Percentiles rank a stretch among this genome's conserved stretches.
Evolutionary conservation across 2,888 invertebrate species (phyloP).

Genomic region (Nomada hirtipes): DNA sequence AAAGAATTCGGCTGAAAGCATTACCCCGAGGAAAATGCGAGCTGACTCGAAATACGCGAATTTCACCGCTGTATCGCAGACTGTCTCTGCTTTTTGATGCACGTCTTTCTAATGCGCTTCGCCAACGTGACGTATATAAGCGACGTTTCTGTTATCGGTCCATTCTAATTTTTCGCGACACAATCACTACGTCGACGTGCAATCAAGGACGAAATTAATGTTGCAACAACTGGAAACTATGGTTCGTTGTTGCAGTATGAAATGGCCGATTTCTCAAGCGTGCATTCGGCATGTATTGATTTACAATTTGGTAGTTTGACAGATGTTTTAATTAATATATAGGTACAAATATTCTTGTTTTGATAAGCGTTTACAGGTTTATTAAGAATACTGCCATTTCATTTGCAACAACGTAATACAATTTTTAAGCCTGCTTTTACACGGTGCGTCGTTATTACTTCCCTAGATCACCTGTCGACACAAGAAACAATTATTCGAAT

Average conservation of each 20-base stretch:
- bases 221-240: conserved; percentile 22
- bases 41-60: conserved; percentile 40
- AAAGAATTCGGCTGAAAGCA: conserved; percentile 46
- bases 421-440: conserved; percentile 14
- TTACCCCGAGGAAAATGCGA: conserved; percentile 50
- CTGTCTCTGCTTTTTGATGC: conserved; percentile 21
- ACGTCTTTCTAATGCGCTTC: conserved; percentile 18
- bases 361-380: too few species aligned
- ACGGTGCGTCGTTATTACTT: conserved; percentile 12
- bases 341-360: too few species aligned
- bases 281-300: too few species aligned
- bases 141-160: conserved; percentile 9
- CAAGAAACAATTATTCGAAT: conserved; percentile 14
- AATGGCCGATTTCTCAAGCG: too few species aligned
- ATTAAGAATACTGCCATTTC: too few species aligned
- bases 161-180: conserved; percentile 13
- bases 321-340: too few species aligned
- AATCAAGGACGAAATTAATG: background rate
- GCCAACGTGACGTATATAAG: conserved; percentile 11
- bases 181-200: conserved; percentile 19
- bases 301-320: too few species aligned
- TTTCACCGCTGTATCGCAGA: conserved; percentile 25
- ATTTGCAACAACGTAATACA: too few species aligned
- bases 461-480: conserved; percentile 18
- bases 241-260: background rate